Conservation (phyloP, 1,140 invertebrate species). For the Pentalonia nigronervosa region DNA sequence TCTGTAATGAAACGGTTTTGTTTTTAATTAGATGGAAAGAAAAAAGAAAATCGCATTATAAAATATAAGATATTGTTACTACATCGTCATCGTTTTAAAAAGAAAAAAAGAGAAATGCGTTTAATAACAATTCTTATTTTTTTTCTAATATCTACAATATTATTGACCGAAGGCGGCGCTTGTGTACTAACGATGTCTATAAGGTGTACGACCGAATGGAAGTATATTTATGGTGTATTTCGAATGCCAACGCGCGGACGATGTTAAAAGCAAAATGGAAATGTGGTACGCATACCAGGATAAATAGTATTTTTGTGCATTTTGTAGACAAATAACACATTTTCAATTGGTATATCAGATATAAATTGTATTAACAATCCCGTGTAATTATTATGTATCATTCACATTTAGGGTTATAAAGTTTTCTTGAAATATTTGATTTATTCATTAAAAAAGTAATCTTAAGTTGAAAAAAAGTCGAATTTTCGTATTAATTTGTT, state of each 20-base stretch:
- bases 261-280: background rate
- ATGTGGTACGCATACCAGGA: background rate
- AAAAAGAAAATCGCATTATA: background rate
- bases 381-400: too few relatives aligned
- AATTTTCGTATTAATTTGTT: too few relatives aligned
- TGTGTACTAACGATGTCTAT: background rate
- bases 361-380: too few relatives aligned
- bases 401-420: too few relatives aligned
- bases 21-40: background rate
- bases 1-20: background rate
- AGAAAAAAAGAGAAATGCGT: background rate
- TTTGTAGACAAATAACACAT: background rate
- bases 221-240: background rate
- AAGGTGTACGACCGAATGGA: background rate
- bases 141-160: slow-evolving; percentile 21
- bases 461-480: too few relatives aligned
- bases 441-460: too few relatives aligned
- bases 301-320: background rate
- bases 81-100: background rate
- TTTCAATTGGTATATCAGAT: too few relatives aligned
- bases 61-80: background rate
- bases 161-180: background rate
- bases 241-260: background rate
- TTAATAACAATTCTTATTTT: background rate
- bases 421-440: too few relatives aligned